Base-by-base conservation (phyloP, 2,113 vertebrate species). In the Carettochelys insculpta region DNA sequence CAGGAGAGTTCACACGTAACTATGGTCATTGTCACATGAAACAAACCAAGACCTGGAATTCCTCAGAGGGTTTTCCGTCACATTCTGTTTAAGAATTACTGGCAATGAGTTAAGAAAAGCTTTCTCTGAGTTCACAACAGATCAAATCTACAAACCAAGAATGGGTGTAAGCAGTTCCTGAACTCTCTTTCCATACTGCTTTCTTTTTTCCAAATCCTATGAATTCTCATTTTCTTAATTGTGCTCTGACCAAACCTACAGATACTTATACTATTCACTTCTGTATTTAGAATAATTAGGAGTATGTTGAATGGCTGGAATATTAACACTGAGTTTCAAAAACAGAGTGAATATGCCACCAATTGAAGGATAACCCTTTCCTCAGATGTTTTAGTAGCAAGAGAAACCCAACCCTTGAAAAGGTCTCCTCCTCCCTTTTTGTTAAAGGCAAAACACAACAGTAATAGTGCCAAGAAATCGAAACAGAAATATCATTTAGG, bases 81-180 rank as follows among this genome's bases (percentile, higher is more conserved):
- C 4, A 1, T 58, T 47, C 41, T 1, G 31, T 53, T 24, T 48
- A 19, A 47, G 52, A 68, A 82, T 8, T 3, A 16, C 54, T 68
- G 25, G 0, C 19, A 19, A 14, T 31, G 0, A 24, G 38, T 29
- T 8, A 53, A 1, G 0, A 27, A 53, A 9, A 54, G 27, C 43
- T 19, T 25, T 22, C 52, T 22, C 25, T 27, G 11, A 47, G 25
- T 79, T 78, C 1, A 4, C 31, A 22, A 41, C 0, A 9, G n/a
- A 16, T 50, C 16, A 24, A 27, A 54, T 1, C 29, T 3, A 27
- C 16, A 4, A 51, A 1, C 2, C 1, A 3, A 68, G 78, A 41
- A 47, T 1, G 3, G 45, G 38, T 24, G 22, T 24, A 10, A 4
- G 1, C 12, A 1, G 4, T 77, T 41, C 83, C 4, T 3, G 47